phyloP scores from a whole-genome alignment of 2,888 invertebrate genomes.

The Lithophane ornitopus region DNA sequence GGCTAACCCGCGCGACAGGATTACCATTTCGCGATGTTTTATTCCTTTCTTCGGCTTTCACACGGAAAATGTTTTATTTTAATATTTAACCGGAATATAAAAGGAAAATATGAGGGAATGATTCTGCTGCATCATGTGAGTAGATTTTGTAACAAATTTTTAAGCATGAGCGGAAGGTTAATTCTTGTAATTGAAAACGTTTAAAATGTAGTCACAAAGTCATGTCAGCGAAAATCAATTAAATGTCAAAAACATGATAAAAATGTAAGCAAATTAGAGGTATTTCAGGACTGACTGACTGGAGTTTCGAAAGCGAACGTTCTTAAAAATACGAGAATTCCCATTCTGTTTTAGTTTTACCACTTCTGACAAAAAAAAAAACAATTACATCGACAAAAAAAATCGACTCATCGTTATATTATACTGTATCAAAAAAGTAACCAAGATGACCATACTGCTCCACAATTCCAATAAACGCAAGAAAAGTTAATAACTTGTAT shows the following conservation, averaged over 20 bases:
- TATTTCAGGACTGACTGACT: not conserved
- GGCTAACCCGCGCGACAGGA: slow-evolving; percentile 42
- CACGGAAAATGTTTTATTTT: slow-evolving; percentile 20
- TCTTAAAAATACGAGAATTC: not conserved
- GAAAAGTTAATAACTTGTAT: slow-evolving; percentile 53
- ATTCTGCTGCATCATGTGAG: not conserved
- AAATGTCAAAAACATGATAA: too few relatives aligned
- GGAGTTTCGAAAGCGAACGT: not conserved
- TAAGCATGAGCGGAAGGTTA: too few relatives aligned
- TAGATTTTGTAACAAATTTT: not conserved
- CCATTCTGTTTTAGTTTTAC: not conserved
- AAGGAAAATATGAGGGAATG: not conserved
- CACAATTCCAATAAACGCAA: slow-evolving; percentile 34
- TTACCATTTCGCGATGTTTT: slow-evolving; percentile 35
- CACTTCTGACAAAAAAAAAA: not conserved
- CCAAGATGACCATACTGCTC: slow-evolving; percentile 16
- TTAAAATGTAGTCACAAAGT: not conserved
- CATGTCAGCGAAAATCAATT: not conserved
- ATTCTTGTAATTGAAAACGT: not conserved
- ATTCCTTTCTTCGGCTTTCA: slow-evolving; percentile 26
- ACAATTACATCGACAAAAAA: not conserved
- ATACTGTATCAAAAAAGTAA: not conserved
- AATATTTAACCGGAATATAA: slow-evolving; percentile 36
- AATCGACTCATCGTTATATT: not conserved
- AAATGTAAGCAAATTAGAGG: not conserved